Percentiles rank a stretch among this genome's conserved stretches.
These are phyloP conservation scores for Aleiodes leptofemur DNA, from an alignment of 2,888 invertebrate genomes.

Conservation along the genomic window DNA sequence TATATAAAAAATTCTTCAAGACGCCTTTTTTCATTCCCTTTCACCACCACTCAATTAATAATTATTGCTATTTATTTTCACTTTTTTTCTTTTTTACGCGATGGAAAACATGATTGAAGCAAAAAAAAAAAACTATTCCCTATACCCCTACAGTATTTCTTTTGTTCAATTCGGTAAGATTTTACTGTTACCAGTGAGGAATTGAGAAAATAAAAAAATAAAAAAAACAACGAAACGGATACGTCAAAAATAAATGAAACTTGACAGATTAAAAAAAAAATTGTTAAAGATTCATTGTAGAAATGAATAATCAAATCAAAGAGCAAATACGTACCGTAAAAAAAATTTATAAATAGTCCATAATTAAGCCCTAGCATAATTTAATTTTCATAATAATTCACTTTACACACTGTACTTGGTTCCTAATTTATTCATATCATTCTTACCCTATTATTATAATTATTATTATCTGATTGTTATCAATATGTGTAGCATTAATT, in stretches of 20 bases:
- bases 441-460: slow-evolving; percentile 61
- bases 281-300: slow-evolving; percentile 42
- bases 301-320: slow-evolving; percentile 37
- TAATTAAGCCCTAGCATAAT: slow-evolving; percentile 41
- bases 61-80: no score
- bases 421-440: slow-evolving; percentile 73
- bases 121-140: slow-evolving; percentile 14
- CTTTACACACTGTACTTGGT: slow-evolving; percentile 72
- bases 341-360: slow-evolving; percentile 64
- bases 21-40: background rate
- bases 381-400: slow-evolving; percentile 58
- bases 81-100: no score
- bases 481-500: slow-evolving; percentile 66
- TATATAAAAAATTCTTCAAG: background rate
- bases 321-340: slow-evolving; percentile 50
- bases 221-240: slow-evolving; percentile 19
- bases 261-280: slow-evolving; percentile 30
- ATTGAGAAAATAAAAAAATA: slow-evolving; percentile 36
- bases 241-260: slow-evolving; percentile 34
- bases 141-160: slow-evolving; percentile 26
- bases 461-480: slow-evolving; percentile 63
- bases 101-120: no score
- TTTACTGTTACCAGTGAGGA: slow-evolving; percentile 19
- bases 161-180: slow-evolving; percentile 16
- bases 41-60: no score